Evolutionary conservation across 1,140 invertebrate genomes (phyloP).

Genomic region (Drosophila grimshawi): DNA sequence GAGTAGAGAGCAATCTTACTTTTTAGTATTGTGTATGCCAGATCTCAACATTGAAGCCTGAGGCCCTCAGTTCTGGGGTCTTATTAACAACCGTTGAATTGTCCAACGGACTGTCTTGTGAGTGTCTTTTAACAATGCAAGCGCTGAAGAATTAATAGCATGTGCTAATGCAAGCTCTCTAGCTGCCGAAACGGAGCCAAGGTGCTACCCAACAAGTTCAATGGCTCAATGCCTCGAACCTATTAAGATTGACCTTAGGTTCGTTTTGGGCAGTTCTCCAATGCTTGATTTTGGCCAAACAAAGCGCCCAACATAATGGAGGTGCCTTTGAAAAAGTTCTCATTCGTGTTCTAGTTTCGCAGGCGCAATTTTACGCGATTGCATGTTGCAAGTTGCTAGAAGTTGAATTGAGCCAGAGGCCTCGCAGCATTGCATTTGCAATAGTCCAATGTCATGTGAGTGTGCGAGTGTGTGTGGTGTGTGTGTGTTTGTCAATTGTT

Average conservation of each 20-base stretch:
- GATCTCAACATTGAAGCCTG: constrained; percentile 21
- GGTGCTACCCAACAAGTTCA: constrained; percentile 69
- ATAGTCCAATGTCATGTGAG: constrained; percentile 65
- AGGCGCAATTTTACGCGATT: constrained; percentile 52
- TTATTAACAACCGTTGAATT: constrained; percentile 40
- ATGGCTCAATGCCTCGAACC: constrained; percentile 61
- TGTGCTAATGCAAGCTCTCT: constrained; percentile 34
- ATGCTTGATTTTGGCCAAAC: constrained; percentile 65
- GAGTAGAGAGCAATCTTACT: neutral
- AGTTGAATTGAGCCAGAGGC: constrained; percentile 54
- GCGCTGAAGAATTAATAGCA: constrained; percentile 41
- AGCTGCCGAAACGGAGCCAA: constrained; percentile 40
- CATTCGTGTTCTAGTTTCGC: constrained; percentile 80
- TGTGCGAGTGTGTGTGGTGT: constrained; percentile 4
- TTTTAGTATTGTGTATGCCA: constrained; percentile 1
- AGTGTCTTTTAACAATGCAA: constrained; percentile 42
- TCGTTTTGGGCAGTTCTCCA: constrained; percentile 33
- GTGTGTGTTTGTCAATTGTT: constrained; percentile 62
- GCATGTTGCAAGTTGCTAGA: constrained; percentile 56
- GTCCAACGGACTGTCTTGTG: constrained; percentile 15
- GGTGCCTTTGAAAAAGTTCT: constrained; percentile 63
- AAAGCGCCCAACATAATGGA: constrained; percentile 68
- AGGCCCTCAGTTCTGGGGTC: constrained; percentile 11
- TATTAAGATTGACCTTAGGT: constrained; percentile 77
- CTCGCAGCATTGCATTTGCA: constrained; percentile 43